Percentiles rank a stretch among this genome's conserved stretches.
These are phyloP conservation scores for Melolontha melolontha DNA, from an alignment of 2,888 invertebrate species.

Conservation along the genomic window DNA sequence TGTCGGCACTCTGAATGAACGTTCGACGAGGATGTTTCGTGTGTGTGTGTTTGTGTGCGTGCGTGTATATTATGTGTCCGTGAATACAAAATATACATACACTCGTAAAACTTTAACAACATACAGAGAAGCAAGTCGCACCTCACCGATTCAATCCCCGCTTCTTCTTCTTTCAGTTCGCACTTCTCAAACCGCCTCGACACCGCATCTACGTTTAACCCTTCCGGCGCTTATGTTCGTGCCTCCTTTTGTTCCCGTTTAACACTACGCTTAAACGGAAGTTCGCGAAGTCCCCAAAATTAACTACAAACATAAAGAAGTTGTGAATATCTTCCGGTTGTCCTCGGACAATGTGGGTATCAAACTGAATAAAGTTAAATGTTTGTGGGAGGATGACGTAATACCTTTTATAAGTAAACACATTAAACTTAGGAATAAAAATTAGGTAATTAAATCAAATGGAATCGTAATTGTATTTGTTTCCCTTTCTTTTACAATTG, in stretches of 20 bases:
- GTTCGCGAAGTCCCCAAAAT: slow-evolving; percentile 11
- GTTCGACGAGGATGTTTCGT: no score
- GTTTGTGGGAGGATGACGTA: not conserved
- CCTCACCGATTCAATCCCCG: not conserved
- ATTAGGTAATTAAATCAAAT: no score
- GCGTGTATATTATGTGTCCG: not conserved
- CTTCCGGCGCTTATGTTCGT: slow-evolving; percentile 32
- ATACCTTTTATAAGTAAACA: not conserved
- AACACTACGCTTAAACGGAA: slow-evolving; percentile 29
- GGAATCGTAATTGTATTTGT: no score
- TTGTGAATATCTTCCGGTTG: slow-evolving; percentile 22
- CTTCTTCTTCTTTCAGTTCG: not conserved
- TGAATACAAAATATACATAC: slow-evolving; percentile 17
- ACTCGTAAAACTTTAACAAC: slow-evolving; percentile 8
- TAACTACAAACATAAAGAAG: slow-evolving; percentile 34
- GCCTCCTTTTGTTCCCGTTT: slow-evolving; percentile 20
- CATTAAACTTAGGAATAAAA: no score
- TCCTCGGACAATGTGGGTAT: slow-evolving; percentile 9
- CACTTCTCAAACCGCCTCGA: not conserved
- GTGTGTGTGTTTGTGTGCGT: no score
- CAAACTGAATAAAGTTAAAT: not conserved
- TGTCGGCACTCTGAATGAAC: slow-evolving; percentile 1
- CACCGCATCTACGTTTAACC: slow-evolving; percentile 24
- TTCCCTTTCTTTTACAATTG: no score
- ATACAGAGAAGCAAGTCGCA: not conserved